phyloP scores from a whole-genome alignment of 2,888 invertebrate species.

The Helobdella robusta region DNA sequence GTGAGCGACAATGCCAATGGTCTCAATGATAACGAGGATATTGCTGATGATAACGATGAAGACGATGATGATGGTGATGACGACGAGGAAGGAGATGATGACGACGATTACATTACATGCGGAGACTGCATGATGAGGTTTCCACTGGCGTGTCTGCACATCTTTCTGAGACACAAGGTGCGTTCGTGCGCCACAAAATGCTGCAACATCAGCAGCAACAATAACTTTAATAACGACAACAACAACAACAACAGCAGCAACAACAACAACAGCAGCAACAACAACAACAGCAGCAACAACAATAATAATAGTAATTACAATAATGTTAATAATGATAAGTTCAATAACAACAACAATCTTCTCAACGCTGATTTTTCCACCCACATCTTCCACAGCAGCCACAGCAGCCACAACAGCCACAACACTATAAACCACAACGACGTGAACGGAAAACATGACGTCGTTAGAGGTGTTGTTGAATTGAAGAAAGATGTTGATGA shows the following conservation, averaged over 20 bases:
- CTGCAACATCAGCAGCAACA: background rate
- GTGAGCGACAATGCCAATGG: too few species aligned
- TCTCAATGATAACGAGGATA: too few species aligned
- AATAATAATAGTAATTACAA: too few species aligned
- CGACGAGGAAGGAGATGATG: background rate
- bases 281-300: background rate
- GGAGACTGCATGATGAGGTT: slow-evolving; percentile 15
- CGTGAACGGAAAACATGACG: background rate
- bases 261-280: background rate
- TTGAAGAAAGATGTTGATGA: background rate
- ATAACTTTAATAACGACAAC: background rate
- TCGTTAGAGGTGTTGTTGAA: background rate
- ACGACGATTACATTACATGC: slow-evolving; percentile 19
- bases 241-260: background rate
- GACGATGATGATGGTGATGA: too few species aligned
- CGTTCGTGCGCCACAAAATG: slow-evolving; percentile 2
- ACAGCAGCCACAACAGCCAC: background rate
- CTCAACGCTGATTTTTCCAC: too few species aligned
- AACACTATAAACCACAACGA: background rate
- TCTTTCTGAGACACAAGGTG: slow-evolving; percentile 15
- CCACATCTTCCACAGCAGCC: too few species aligned
- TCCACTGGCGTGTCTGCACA: background rate
- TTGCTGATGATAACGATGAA: too few species aligned
- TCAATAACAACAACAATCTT: too few species aligned
- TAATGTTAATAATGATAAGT: too few species aligned